Evolutionary conservation across 2,888 invertebrate species (phyloP), one percentile per base, ranked within the genome.

Genomic region (Latheticus oryzae): DNA sequence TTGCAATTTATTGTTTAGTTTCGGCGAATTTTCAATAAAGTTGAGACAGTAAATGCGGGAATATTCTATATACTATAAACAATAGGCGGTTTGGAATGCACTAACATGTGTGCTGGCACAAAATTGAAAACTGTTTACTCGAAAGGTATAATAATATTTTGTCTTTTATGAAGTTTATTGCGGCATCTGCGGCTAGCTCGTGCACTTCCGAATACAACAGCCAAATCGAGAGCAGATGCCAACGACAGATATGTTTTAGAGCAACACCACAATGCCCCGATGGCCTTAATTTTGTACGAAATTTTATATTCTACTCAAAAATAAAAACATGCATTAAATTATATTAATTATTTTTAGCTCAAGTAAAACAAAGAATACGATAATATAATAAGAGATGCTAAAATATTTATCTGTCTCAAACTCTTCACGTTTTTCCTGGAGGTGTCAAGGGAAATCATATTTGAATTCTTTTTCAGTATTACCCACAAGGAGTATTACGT

Each of bases 91-190:
- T 47, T 5, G 52, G 21, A 45, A 51, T 52, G 56, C 40, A 53
- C 53, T 28, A 43, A 55, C 33, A n/a, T 40, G 45, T 52, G 51
- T 52, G 47, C 50, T 32, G 50, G 53, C 55, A 62, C 59, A 55
- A 63, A 65, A 65, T 60, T 63, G 63, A 60, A 61, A 62, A 63
- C 60, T 63, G 62, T 62, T 63, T 63, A 65, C 61, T 60, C 55
- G 58, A 60, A 48, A 52, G 56, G 56, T 54, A 61, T 54, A 60
- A 58, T 56, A 65, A 64, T 58, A 64, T 60, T 64, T 63, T 47
- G 62, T 58, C 52, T 65, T 65, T 65, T 63, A 62, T 63, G 32
- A 55, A 55, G 50, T 64, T 65, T 65, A 62, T 60, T 53, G 58
- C 63, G 55, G 58, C 63, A 64, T 62, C 62, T 62, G 61, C 53